A percentile compares a stretch with the other conserved stretches of the same genome.
phyloP scores from a whole-genome alignment of 2,888 invertebrate species.

The Phlogophora meticulosa region DNA sequence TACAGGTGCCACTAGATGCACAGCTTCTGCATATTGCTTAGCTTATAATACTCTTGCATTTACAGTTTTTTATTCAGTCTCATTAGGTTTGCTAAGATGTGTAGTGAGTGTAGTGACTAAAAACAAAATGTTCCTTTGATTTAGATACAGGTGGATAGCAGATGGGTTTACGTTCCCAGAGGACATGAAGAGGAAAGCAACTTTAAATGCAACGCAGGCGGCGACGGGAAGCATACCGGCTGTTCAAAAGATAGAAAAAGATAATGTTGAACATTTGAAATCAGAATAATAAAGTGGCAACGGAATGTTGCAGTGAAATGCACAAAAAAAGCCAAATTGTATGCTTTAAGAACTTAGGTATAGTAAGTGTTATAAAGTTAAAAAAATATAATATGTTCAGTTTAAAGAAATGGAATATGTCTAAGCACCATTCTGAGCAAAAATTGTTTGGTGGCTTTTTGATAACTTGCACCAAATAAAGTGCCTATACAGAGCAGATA shows the following conservation, averaged over 20 bases:
- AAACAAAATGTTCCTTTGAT: slow-evolving; percentile 65
- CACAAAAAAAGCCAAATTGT: slow-evolving; percentile 9
- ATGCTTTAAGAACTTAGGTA: background rate
- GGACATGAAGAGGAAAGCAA: slow-evolving; percentile 61
- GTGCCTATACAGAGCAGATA: background rate
- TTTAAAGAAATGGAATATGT: slow-evolving; percentile 4
- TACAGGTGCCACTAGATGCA: slow-evolving; percentile 4
- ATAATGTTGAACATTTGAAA: slow-evolving; percentile 62
- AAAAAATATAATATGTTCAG: slow-evolving; percentile 5
- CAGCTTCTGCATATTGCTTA: slow-evolving; percentile 37
- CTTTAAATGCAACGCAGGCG: slow-evolving; percentile 62
- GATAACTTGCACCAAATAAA: background rate
- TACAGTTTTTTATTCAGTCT: slow-evolving; percentile 73
- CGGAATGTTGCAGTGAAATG: slow-evolving; percentile 16
- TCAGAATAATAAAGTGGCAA: slow-evolving; percentile 67
- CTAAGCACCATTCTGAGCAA: background rate
- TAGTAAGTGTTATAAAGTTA: slow-evolving; percentile 18
- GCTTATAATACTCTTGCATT: slow-evolving; percentile 15
- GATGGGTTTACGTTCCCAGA: slow-evolving; percentile 80
- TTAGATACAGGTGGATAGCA: slow-evolving; percentile 85
- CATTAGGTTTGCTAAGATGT: slow-evolving; percentile 67
- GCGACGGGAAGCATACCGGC: slow-evolving; percentile 69
- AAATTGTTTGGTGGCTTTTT: background rate
- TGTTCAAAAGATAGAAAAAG: slow-evolving; percentile 61
- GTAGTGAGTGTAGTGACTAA: no score